Conservation (phyloP, 2,113 vertebrate species). For the Scopus umbretta region DNA sequence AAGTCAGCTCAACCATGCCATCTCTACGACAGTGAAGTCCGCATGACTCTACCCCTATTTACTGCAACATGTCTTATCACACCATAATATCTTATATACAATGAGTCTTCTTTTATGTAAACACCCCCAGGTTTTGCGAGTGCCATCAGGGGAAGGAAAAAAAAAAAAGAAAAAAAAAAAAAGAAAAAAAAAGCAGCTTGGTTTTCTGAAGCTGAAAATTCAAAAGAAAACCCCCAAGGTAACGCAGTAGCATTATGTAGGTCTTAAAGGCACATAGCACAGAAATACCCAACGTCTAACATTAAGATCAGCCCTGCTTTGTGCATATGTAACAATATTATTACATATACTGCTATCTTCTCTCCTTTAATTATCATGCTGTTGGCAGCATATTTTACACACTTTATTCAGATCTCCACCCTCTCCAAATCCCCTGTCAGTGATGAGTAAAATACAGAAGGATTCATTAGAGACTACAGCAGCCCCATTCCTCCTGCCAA, state of each 20-base stretch:
- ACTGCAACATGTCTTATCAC: not conserved
- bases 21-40: not conserved
- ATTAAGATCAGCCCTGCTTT: not conserved
- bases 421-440: not conserved
- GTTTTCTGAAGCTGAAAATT: conserved; percentile 39
- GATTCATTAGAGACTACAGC: not conserved
- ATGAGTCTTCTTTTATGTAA: not conserved
- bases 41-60: not conserved
- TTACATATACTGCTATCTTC: not conserved
- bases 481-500: not conserved
- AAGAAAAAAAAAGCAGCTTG: not conserved
- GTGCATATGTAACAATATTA: conserved; percentile 19
- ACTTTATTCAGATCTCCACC: not conserved
- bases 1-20: not conserved
- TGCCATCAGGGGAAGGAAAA: not conserved
- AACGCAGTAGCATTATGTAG: conserved; percentile 7
- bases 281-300: not conserved
- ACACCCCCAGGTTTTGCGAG: not conserved
- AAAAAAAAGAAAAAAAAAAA: not conserved
- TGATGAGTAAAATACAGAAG: not conserved
- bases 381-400: not conserved
- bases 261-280: conserved; percentile 52
- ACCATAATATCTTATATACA: not conserved
- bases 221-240: conserved; percentile 37
- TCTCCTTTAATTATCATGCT: conserved; percentile 3